Conservation (phyloP, 2,888 invertebrate genomes). For the Heterodera filipjevi region DNA sequence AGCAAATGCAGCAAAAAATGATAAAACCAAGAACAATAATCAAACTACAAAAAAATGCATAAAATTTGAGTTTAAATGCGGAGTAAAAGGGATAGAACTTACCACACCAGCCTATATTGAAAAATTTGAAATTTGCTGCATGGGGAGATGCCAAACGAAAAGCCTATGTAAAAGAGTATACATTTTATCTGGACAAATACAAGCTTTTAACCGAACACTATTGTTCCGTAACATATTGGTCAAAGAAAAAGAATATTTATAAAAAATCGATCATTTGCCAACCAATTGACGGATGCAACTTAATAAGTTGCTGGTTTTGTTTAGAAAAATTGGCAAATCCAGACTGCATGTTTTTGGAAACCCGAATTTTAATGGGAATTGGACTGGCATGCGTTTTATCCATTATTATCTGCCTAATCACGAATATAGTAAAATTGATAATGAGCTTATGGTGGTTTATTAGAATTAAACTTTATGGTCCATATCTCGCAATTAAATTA, state of each 20-base stretch:
- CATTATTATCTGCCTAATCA: background rate
- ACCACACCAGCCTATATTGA: background rate
- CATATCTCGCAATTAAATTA: background rate
- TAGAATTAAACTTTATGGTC: background rate
- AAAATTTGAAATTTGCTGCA: slow-evolving; percentile 16
- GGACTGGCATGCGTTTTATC: background rate
- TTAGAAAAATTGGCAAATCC: slow-evolving; percentile 6
- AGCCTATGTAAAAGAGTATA: background rate
- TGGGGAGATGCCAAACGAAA: background rate
- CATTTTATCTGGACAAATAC: background rate
- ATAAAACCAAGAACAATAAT: background rate
- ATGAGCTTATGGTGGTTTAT: background rate
- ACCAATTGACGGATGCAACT: background rate
- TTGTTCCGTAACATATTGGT: background rate
- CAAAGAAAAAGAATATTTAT: background rate
- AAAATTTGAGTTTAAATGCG: background rate
- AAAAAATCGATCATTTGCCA: background rate
- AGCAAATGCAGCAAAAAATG: background rate
- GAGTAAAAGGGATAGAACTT: background rate
- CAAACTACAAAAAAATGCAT: background rate
- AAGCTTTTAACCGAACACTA: background rate
- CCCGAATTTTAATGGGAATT: slow-evolving; percentile 8
- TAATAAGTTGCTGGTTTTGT: background rate
- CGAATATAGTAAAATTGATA: background rate
- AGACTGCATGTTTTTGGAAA: background rate